phyloP scores from a whole-genome alignment of 2,113 vertebrate species.

The Embiotoca jacksoni region DNA sequence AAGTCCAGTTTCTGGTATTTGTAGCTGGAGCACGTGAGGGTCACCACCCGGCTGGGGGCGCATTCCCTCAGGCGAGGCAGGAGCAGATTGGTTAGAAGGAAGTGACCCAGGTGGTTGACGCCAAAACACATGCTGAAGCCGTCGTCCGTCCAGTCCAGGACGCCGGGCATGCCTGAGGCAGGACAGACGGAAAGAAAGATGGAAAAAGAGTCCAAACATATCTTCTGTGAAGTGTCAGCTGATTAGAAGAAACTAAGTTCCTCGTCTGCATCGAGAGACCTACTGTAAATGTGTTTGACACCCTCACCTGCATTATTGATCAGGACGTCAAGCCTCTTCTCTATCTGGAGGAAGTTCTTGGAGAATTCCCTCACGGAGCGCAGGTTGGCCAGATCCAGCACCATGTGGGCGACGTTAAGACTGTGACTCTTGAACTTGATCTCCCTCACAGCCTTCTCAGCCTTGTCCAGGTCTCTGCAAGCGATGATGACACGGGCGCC shows the following conservation, averaged over 20 bases:
- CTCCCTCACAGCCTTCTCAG: conserved; percentile 79
- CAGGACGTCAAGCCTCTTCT: conserved; percentile 85
- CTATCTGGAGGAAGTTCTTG: conserved; percentile 80
- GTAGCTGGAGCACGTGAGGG: conserved; percentile 85
- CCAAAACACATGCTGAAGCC: conserved; percentile 88
- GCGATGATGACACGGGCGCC: conserved; percentile 85
- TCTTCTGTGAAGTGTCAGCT: too few relatives aligned
- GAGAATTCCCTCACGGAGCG: conserved; percentile 82
- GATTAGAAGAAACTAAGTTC: too few relatives aligned
- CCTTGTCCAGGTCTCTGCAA: conserved; percentile 78
- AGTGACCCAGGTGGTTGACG: conserved; percentile 87
- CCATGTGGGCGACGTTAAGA: conserved; percentile 80
- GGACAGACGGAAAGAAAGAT: background rate
- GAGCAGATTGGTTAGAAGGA: conserved; percentile 86
- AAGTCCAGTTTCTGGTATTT: conserved; percentile 87
- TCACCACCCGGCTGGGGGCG: conserved; percentile 84
- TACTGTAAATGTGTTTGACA: background rate
- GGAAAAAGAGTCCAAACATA: background rate
- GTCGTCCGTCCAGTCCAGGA: conserved; percentile 87
- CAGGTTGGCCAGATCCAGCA: conserved; percentile 85
- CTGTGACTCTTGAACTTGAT: conserved; percentile 83
- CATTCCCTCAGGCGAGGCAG: conserved; percentile 83
- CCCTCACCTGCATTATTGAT: conserved; percentile 85
- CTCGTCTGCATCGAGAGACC: background rate
- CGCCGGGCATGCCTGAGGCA: conserved; percentile 80